Evolutionary conservation across 2,797 vertebrate genomes (phyloP), one percentile per base, ranked within the genome.

Genomic region (Sorex maritimensis): DNA sequence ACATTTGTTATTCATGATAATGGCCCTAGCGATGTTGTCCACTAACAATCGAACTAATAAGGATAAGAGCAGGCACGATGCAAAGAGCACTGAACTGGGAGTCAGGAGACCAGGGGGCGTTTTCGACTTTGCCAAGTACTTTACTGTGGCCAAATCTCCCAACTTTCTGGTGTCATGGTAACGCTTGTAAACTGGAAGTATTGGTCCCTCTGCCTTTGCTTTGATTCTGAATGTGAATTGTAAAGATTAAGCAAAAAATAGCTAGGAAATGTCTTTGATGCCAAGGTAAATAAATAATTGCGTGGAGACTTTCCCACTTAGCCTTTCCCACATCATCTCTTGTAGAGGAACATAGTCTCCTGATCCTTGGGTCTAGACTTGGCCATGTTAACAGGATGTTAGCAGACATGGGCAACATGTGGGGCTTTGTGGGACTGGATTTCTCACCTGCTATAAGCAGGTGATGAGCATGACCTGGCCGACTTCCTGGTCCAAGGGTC

Each of bases 291-390:
- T n/a, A 19, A 23, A 77, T 30, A 68, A 91, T 88, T 93, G n/a
- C 77, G 61, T 17, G 63, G 52, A 93, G 34, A 44, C 41, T 13
- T 19, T 28, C n/a, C 73, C 72, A 58, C 46, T 73, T 75, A 26
- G 61, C 74, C 28, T 55, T 90, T 92, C 73, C 41, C 52, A 63
- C 1, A 13, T 30, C 26, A 28, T 55, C 41, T 85, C 74, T 81
- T 24, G 41, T 34, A 19, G 86, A 86, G 65, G 82, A 65, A 88
- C 28, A 73, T 0, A 78, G 26, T 92, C 91, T 90, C 21, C 58
- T 87, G 41, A 15, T 28, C 85, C 61, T 89, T 90, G 87, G 87
- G 85, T 89, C 81, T 94, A 15, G 28, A 86, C 6, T 41, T 93
- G 88, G 46, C 71, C 23, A 52, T 87, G 52, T 85, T 87, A 75